Evolutionary conservation across 2,888 invertebrate genomes (phyloP).

Genomic region (Aporophyla lueneburgensis): DNA sequence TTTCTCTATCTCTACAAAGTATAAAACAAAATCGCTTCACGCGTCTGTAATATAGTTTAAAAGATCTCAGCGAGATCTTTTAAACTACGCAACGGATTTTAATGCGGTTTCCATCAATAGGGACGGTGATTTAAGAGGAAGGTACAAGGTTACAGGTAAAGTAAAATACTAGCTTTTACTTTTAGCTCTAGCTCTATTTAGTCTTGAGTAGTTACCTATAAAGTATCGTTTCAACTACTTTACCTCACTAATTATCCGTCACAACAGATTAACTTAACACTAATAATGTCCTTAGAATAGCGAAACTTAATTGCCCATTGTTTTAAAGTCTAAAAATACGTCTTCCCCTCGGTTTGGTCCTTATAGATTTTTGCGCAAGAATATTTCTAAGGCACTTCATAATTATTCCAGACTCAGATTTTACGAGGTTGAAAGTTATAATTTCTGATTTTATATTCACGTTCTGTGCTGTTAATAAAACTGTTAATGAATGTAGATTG

Average conservation of each 20-base stretch:
- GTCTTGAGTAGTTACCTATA: slow-evolving; percentile 14
- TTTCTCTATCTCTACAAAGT: too few species aligned
- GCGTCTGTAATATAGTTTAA: too few species aligned
- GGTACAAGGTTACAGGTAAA: too few species aligned
- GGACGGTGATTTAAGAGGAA: too few species aligned
- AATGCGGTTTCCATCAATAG: too few species aligned
- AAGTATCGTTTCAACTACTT: slow-evolving; percentile 41
- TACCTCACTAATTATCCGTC: slow-evolving; percentile 47
- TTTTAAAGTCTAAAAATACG: slow-evolving; percentile 55
- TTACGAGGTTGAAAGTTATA: slow-evolving; percentile 33
- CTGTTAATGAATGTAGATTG: slow-evolving; percentile 37
- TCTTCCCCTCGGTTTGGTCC: slow-evolving; percentile 7
- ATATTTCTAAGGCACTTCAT: slow-evolving; percentile 33
- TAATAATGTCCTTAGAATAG: slow-evolving; percentile 31
- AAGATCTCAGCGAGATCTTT: too few species aligned
- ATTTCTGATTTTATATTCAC: slow-evolving; percentile 44
- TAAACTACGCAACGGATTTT: too few species aligned
- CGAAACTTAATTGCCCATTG: slow-evolving; percentile 57
- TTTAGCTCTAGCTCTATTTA: too few species aligned
- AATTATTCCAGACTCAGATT: slow-evolving; percentile 27
- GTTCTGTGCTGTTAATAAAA: slow-evolving; percentile 24
- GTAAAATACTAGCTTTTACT: slow-evolving; percentile 2
- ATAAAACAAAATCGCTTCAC: too few species aligned
- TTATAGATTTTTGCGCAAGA: slow-evolving; percentile 6
- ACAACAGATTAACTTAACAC: slow-evolving; percentile 52